phyloP scores from a whole-genome alignment of 2,113 vertebrate genomes.

The Propithecus coquereli region DNA sequence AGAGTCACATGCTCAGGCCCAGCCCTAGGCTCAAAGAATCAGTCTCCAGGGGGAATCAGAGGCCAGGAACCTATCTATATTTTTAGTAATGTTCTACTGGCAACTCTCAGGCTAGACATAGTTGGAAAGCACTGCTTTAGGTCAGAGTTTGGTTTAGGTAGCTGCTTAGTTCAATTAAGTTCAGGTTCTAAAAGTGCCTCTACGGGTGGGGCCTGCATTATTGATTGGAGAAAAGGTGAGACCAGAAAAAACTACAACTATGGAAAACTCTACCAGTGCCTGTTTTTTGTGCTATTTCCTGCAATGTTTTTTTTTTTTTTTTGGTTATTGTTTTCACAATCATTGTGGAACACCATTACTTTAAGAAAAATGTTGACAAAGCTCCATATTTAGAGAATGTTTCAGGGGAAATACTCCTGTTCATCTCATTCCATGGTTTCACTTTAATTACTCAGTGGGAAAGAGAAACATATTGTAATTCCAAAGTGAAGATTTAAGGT shows the following conservation, averaged over 20 bases:
- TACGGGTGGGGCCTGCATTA: not conserved
- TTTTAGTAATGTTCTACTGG: constrained; percentile 17
- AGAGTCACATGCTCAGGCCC: constrained; percentile 62
- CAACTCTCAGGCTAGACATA: not conserved
- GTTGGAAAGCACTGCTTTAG: not conserved
- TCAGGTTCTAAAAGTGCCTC: not conserved
- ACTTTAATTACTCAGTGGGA: not conserved
- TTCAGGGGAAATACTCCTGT: not conserved
- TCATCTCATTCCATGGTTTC: not conserved
- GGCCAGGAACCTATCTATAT: not conserved
- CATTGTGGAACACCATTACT: not conserved
- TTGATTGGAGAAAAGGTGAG: not conserved
- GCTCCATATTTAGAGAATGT: not conserved
- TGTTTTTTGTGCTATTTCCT: not conserved
- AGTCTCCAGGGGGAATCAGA: not conserved
- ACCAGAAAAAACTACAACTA: not conserved
- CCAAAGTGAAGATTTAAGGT: not conserved
- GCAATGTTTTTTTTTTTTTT: not conserved
- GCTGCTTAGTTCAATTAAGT: not conserved
- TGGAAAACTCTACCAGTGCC: not conserved
- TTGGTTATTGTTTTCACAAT: not conserved
- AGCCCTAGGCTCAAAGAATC: constrained; percentile 28
- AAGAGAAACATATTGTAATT: not conserved
- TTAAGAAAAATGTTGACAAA: not conserved
- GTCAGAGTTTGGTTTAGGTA: not conserved